Base-by-base conservation (phyloP, 2,797 vertebrate genomes). In the Champsocephalus gunnari region DNA sequence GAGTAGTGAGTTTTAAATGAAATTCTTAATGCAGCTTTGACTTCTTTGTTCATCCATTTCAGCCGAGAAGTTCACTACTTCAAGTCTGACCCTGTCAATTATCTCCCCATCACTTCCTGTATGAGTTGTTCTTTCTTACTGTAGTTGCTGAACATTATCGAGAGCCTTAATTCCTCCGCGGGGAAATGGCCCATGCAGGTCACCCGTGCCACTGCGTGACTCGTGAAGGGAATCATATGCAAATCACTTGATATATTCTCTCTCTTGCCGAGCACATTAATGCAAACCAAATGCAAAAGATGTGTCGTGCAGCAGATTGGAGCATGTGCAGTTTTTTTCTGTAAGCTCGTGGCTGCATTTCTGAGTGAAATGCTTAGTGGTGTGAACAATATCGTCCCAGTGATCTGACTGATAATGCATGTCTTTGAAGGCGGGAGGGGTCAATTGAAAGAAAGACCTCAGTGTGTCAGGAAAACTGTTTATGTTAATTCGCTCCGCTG, bases 371-470 rank as follows among this genome's bases (percentile, higher is more conserved):
- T 12, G 6, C 64, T 73, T 65, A 66, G 62, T 79, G 19, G 61
- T 68, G 45, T 68, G 11, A 70, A 78, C 66, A 54, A 65, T 28
- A 41, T 0, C 17, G 38, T 65, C 62, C 65, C 49, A 10, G 54
- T 67, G 73, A 71, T 66, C 69, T 85, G 75, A 80, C 80, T 78
- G 62, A 79, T 87, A 70, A 86, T 74, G 73, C 66, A 70, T 54
- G 47, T 53, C 62, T 61, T 72, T 48, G 49, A 72, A 78, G 66
- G 61, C 21, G 49, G 21, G 67, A 11, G 44, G 75, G 73, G 81
- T 78, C 63, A 58, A 58, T 19, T 71, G 73, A 80, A 82, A 81
- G 75, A 85, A 86, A 82, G 80, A 77, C 66, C 60, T 81, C 72
- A 16, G 50, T 4, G 43, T 71, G 71, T 63, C 60, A 38, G 63